Evolutionary conservation across 2,888 invertebrate genomes (phyloP).

Genomic region (Epinotia nisella): DNA sequence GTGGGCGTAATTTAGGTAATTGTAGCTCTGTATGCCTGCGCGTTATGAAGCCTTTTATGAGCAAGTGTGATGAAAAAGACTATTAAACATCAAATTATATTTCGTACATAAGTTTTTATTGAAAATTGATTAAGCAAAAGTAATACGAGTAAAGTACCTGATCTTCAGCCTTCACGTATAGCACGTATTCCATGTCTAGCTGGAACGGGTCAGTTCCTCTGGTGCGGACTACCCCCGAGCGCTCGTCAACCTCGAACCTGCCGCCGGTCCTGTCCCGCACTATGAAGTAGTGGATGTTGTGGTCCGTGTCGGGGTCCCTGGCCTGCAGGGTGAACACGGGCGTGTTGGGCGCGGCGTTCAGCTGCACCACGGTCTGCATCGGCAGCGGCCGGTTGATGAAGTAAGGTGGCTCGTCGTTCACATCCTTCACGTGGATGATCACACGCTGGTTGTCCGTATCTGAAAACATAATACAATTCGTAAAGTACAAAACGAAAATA

Average conservation of each 20-base stretch:
- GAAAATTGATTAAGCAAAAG: not conserved
- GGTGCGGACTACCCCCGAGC: slow-evolving; percentile 96
- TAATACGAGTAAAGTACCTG: slow-evolving; percentile 78
- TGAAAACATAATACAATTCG: slow-evolving; percentile 74
- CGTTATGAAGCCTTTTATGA: too few species aligned
- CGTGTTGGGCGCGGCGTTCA: slow-evolving; percentile 97
- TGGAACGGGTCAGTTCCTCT: slow-evolving; percentile 96
- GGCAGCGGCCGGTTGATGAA: slow-evolving; percentile 98
- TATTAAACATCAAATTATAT: too few species aligned
- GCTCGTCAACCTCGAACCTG: slow-evolving; percentile 93
- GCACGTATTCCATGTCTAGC: slow-evolving; percentile 97
- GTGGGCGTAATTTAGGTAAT: too few species aligned
- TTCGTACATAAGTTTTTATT: not conserved
- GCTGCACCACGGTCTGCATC: slow-evolving; percentile 98
- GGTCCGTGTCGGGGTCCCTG: slow-evolving; percentile 97
- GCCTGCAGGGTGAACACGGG: slow-evolving; percentile 99
- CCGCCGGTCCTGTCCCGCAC: slow-evolving; percentile 94
- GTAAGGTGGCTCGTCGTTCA: slow-evolving; percentile 98
- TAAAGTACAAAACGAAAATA: slow-evolving; percentile 17
- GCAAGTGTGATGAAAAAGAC: too few species aligned
- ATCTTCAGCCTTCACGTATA: slow-evolving; percentile 98
- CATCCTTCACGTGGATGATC: slow-evolving; percentile 97
- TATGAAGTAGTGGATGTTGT: slow-evolving; percentile 98
- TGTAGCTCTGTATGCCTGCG: too few species aligned
- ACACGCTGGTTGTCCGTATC: slow-evolving; percentile 98